Base-by-base conservation (phyloP, 2,113 vertebrate species). In the Elgaria multicarinata region DNA sequence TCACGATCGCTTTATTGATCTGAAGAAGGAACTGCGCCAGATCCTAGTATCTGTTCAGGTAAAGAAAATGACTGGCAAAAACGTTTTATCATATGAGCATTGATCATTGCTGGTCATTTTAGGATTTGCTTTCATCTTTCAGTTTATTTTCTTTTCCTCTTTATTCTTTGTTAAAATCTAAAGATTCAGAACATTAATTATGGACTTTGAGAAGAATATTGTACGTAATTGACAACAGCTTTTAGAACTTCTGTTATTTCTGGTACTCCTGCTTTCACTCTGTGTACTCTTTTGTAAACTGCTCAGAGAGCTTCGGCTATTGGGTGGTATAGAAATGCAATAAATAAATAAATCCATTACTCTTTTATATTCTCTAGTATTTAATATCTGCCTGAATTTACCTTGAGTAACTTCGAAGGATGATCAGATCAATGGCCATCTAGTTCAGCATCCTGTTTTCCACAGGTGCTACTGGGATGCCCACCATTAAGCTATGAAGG, bases 1-100 rank as follows among this genome's bases (percentile, higher is more conserved):
- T 96, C 98, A 99, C 7, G 98, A 99, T 97, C 98, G 97, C 75
- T 99, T 99, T 97, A 96, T 97, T 10, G 98, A 99, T 97, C 98
- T 99, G 80, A 96, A 98, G 95, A 97, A 98, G 94, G 98, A 99
- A 87, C 96, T 99, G 85, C 97, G 93, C 76, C 97, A 98, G 93
- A 96, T 98, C 94, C 95, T 98, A 94, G 77, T 94, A 91, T 96
- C 95, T 0, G 86, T 94, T 24, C 92, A 96, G 93, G 97, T 97
- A 95, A 97, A 97, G 96, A 71, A 93, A 96, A 89, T 24, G 50
- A 91, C 93, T 76, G 86, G 82, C 22, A 0, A 90, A 86, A 83
- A 80, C 79, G 58, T 92, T 90, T 93, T 94, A 90, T 94, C 95
- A 95, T 91, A 91, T 83, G 88, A 93, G 88, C 81, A 93, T 94